phyloP scores from a whole-genome alignment of 2,113 vertebrate genomes.

The Neolamprologus devosi region DNA sequence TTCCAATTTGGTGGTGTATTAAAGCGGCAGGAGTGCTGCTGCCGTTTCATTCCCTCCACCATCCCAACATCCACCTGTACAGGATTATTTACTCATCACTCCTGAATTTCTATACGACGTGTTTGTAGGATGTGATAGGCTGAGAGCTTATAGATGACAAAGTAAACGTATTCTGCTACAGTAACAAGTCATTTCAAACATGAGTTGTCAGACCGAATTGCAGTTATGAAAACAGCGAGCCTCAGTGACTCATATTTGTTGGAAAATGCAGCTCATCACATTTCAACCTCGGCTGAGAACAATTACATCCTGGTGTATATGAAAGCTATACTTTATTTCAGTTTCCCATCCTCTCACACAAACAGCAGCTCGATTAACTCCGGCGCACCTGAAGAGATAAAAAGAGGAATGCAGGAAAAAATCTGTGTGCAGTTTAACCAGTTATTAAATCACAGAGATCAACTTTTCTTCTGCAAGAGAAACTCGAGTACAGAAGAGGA shows the following conservation, averaged over 20 bases:
- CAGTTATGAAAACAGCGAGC: background rate
- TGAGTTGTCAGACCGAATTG: accelerated
- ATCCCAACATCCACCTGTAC: background rate
- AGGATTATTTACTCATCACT: background rate
- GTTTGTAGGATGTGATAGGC: background rate
- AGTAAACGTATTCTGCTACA: background rate
- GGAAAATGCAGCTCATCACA: background rate
- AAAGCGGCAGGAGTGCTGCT: background rate
- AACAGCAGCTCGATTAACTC: background rate
- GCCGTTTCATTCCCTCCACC: background rate
- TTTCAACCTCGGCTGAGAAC: background rate
- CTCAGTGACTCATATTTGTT: background rate
- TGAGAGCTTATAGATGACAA: background rate
- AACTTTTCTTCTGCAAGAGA: background rate
- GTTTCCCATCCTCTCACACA: background rate
- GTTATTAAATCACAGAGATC: background rate
- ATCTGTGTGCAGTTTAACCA: background rate
- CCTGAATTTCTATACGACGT: accelerated
- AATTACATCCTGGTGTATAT: background rate
- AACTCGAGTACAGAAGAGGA: accelerated
- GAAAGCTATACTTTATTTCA: background rate
- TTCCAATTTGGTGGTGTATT: background rate
- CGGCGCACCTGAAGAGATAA: background rate
- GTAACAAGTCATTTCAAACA: background rate
- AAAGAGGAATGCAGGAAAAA: background rate